Evolutionary conservation across 2,888 invertebrate genomes (phyloP), one percentile per base, ranked within the genome.

Genomic region (Diarsia rubi): DNA sequence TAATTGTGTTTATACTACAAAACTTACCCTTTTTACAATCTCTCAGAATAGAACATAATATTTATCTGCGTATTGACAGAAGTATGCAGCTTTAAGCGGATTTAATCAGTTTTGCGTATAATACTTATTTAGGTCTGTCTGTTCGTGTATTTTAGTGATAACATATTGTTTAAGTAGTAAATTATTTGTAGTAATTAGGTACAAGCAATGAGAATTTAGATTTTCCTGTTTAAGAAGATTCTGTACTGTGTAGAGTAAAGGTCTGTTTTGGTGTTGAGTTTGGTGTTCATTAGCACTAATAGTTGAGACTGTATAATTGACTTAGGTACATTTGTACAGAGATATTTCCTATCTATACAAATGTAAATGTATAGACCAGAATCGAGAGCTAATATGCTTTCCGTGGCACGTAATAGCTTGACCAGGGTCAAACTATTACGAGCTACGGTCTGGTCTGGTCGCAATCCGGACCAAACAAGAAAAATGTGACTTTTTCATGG

Each of bases 51-150:
- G 21, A 31, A 2, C 14, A 37, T 44, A 6, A 45, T 60, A 69
- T 69, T 27, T 52, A 27, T 70, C 27, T 69, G 42, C 37, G 54
- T 47, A 42, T 37, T 49, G 47, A 71, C 27, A 27, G 42, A 70
- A 45, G 8, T n/a, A 63, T 14, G 47, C 47, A 63, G 79, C 79
- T 63, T 2, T 0, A 44, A 63, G 27, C 44, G 19, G 79, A 14
- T 79, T 21, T 63, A 72, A 63, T 57, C 72, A 44, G 54, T 79
- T 76, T 24, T 57, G 24, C 49, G 14, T 14, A 19, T 14, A 14
- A 31, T 57, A 79, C 57, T n/a, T 76, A 79, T 63, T n/a, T 76
- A 72, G 76, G 72, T 57, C 72, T 71, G 63, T 49, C 21, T 57
- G 72, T 63, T 70, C 71, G 27, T 63, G 16, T 71, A 42, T 76